Base-by-base conservation (phyloP, 2,888 invertebrate species). In the Notocelia uddmanniana region DNA sequence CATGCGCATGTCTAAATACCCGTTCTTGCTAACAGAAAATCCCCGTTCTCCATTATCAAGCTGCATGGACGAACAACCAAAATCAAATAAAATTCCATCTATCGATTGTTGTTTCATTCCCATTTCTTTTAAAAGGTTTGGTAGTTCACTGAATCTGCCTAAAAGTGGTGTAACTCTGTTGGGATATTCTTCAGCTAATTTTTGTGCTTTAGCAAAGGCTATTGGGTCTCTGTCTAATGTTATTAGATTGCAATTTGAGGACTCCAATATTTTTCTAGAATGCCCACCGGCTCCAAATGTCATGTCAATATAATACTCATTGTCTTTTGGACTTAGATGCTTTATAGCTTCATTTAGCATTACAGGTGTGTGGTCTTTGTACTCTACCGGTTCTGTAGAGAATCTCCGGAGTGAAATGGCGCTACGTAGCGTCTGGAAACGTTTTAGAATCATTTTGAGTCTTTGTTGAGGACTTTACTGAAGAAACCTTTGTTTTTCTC, bases 221-320 rank as follows among this genome's bases (percentile, higher is more conserved):
- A 95, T 80, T 0, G 98, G 98, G 90, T 99, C 99, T 86, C 99
- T 95, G 87, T 99, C 99, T 76, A 99, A 89, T 0, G 97, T 97
- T 81, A 97, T 95, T 1, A 99, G 91, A 84, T 94, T 96, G 19
- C 97, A 94, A 48, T 96, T 91, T 13, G 95, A 94, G 34, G 93
- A 83, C 81, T 97, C 94, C 59, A 99, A 92, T 77, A 99, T 94
- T 82, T 94, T 94, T 78, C 93, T 94, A 11, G 97, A 96, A 84
- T 99, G 99, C 0, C 99, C 99, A 9, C 99, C 99, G 23, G 97
- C 97, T 34, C 99, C 99, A 93, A 99, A 99, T 15, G 99, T 99
- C 98, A 98, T 98, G 84, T 99, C 99, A 75, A 99, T 92, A 77
- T 97, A 96, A 8, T 94, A 89, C 88, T 97, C 95, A 73, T 95